Percentiles rank a stretch among this genome's conserved stretches.
Evolutionary conservation across 2,797 vertebrate species (phyloP).

Genomic region (Champsocephalus gunnari): DNA sequence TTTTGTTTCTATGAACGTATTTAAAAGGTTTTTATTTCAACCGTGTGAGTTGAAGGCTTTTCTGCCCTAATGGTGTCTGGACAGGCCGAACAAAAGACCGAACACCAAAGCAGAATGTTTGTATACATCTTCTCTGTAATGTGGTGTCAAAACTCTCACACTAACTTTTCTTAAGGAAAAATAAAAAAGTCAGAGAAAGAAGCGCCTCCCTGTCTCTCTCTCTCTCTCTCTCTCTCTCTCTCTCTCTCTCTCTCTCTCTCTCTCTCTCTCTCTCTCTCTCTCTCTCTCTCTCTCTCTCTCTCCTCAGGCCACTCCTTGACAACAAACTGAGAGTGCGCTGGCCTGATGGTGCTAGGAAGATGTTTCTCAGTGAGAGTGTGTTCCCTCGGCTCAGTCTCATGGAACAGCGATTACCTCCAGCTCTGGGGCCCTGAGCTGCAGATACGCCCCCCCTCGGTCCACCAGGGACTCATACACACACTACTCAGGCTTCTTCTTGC

Average conservation of each 20-base stretch:
- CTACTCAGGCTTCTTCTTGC: constrained; percentile 45
- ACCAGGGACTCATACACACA: constrained; percentile 54
- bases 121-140: neutral
- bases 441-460: constrained; percentile 64
- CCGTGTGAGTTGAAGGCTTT: neutral
- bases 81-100: constrained; percentile 3
- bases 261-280: constrained; percentile 13
- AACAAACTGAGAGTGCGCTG: constrained; percentile 47
- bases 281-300: constrained; percentile 7
- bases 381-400: constrained; percentile 60
- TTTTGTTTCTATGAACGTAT: neutral
- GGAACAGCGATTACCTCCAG: constrained; percentile 72
- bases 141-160: constrained; percentile 4
- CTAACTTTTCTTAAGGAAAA: constrained; percentile 37
- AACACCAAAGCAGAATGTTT: neutral
- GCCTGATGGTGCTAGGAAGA: constrained; percentile 42
- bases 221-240: constrained; percentile 31
- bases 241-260: constrained; percentile 25
- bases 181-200: neutral
- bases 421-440: constrained; percentile 66
- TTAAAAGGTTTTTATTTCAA: constrained; percentile 14
- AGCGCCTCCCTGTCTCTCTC: constrained; percentile 2
- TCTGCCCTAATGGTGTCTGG: neutral
- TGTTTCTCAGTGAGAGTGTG: constrained; percentile 31
- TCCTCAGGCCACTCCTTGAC: constrained; percentile 54